Percentiles rank a stretch among this genome's conserved stretches.
Evolutionary conservation across 2,113 vertebrate species (phyloP).

Genomic region (Phylloscopus trochiloides): DNA sequence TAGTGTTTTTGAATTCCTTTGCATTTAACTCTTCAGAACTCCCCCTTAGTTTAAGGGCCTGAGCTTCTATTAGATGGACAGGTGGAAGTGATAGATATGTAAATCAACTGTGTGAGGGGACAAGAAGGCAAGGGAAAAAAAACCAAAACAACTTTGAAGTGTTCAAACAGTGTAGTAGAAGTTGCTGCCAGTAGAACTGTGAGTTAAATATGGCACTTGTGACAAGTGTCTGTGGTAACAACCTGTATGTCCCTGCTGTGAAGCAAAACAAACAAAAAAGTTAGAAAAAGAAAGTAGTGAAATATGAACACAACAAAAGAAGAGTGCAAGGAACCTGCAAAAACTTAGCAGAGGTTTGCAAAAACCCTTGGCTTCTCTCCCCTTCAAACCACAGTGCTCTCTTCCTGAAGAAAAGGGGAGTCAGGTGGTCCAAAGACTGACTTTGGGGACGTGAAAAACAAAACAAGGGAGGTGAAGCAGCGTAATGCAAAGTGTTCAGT

Average conservation of each 20-base stretch:
- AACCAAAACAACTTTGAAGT: not conserved
- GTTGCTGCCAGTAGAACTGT: not conserved
- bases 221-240: not conserved
- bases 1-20: not conserved
- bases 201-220: not conserved
- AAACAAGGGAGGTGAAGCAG: not conserved
- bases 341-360: not conserved
- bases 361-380: not conserved
- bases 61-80: not conserved
- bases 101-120: not conserved
- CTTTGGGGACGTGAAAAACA: not conserved
- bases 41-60: not conserved
- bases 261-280: not conserved
- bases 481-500: not conserved
- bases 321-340: not conserved
- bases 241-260: not conserved
- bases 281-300: not conserved
- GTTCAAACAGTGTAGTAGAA: not conserved
- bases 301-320: accelerated
- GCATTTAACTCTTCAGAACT: not conserved
- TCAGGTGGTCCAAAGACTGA: not conserved
- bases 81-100: not conserved
- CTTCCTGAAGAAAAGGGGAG: not conserved
- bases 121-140: not conserved
- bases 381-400: not conserved